Base-by-base conservation (phyloP, 1,140 invertebrate genomes). In the Heliconius himera region DNA sequence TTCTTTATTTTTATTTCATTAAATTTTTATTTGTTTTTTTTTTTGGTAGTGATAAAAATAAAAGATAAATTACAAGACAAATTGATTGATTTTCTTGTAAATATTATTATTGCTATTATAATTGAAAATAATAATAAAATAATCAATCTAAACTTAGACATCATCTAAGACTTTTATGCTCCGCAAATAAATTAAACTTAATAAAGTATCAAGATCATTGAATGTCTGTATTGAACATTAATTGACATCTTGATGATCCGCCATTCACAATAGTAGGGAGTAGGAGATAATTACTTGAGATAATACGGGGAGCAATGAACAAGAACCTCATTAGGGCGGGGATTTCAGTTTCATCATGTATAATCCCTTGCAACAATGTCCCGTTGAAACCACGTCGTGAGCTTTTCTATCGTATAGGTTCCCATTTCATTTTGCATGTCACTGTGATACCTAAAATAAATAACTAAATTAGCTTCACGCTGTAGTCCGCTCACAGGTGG, bases 281-380 rank as follows among this genome's bases (percentile, higher is more conserved):
- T 83, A 84, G 81, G 84, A 89, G 89, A 91, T 91, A 92, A 92
- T 92, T 89, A 89, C 85, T 88, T 84, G 83, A 88, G 89, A 90
- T 89, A 88, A 89, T 86, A 85, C 85, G 85, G 87, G 85, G 86
- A 87, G 89, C 84, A 86, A 89, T 86, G 87, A 86, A 88, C 87
- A 86, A 80, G 83, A 81, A 83, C 84, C 85, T 91, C 87, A 90
- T 90, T 89, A 92, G 83, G 82, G 80, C 71, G 83, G 84, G 86
- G 88, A 87, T 87, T 90, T 91, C 87, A 88, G 83, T 85, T 87
- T 86, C 87, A 85, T 86, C 90, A 85, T 82, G 83, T 82, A 84
- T 86, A 88, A 91, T 89, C 85, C 87, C 84, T 85, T 81, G 83
- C 82, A 81, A 80, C 83, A 90, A 88, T 89, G 86, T 91, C 86